Base-by-base conservation (phyloP, 2,113 vertebrate species). In the Polypterus senegalus region DNA sequence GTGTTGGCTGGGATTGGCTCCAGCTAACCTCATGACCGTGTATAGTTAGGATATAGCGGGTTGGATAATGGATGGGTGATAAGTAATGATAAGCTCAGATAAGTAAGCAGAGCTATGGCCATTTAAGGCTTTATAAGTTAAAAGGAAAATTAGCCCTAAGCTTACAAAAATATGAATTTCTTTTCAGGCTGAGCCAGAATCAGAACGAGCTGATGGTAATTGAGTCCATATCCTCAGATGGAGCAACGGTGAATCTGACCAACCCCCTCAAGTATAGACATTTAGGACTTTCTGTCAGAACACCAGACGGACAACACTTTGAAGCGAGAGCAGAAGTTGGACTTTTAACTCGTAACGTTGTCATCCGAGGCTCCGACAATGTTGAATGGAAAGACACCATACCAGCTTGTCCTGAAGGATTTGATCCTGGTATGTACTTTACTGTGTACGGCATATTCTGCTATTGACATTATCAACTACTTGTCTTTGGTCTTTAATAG, bases 261-360 rank as follows among this genome's bases (percentile, higher is more conserved):
- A 10, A 54, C 1, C 71, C 79, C 1, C 66, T 82, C 51, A 62
- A 48, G 5, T 74, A 79, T 57, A 73, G 68, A 9, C 80, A 82
- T 61, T 66, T 81, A 44, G 79, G 77, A 47, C 63, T 69, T 48
- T 65, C 70, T 2, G 65, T 74, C 57, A 67, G 65, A 3, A 72
- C 80, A n/a, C 76, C 75, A 2, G 77, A 79, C 59, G 71, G 65
- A 57, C 67, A 63, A 7, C 9, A 63, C 4, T 77, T 82, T 70
- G 77, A 82, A 60, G 77, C 76, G 44, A 78, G 79, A 48, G 80
- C 80, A 55, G 80, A 82, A 73, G 76, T 80, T 60, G 80, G 80
- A 54, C 60, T 82, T 63, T 74, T 82, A 49, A 81, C 79, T 46
- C 76, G 77, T 65, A 82, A 81, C 63, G 74, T 82, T 9, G 47